Evolutionary conservation across 2,888 invertebrate genomes (phyloP), one percentile per base, ranked within the genome.

Genomic region (Sesia bembeciformis): DNA sequence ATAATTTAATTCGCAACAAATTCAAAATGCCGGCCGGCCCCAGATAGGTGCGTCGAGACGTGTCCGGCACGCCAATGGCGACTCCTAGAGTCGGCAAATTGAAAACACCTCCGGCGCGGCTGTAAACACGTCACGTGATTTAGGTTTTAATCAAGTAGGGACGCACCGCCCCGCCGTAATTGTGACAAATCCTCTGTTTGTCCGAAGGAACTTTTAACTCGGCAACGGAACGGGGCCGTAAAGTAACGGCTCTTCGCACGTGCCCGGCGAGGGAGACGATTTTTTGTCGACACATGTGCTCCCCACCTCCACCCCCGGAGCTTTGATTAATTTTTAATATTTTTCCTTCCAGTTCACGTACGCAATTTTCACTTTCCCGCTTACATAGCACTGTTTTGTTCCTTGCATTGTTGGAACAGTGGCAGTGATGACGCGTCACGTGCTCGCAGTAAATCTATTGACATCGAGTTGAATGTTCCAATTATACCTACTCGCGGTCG

Each of bases 171-270:
- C 81, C 72, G 79, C 74, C 84, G 88, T 89, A 89, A 89, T 89
- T 89, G 89, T 88, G 89, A 89, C 89, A 89, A 89, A 89, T 88
- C 87, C 89, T 87, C 88, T 89, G 89, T 89, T 89, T 89, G 89
- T 88, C 84, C 87, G 84, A 84, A 81, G 80, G 78, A 88, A 89
- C 84, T 88, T 88, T 89, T 87, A 88, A 88, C 87, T 87, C 81
- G 78, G 74, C 76, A 68, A 67, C 76, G 78, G 75, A 81, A 76
- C 82, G 78, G 77, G 75, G 77, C 82, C 78, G 76, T 75, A 77
- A 82, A 78, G 78, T 79, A 81, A 84, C 83, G 81, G 75, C 82
- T 78, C 81, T 79, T 76, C 81, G 87, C 87, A 88, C 88, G 88
- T 88, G 87, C 77, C 69, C 61, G 51, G 40, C 66, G 76, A 74